Evolutionary conservation across 2,113 vertebrate species (phyloP).

Genomic region (Struthio camelus): DNA sequence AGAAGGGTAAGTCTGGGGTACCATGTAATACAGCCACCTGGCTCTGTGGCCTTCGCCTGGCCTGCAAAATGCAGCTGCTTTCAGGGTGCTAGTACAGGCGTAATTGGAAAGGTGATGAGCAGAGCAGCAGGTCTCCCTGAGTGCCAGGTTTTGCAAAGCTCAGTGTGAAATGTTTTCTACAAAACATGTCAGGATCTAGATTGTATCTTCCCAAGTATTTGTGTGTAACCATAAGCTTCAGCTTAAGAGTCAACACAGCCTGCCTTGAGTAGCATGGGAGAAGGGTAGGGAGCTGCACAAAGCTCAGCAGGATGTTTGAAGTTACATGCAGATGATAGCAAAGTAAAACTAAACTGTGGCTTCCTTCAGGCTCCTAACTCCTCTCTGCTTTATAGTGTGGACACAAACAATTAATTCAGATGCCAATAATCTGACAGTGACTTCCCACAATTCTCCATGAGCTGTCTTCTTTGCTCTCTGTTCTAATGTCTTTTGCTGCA

Average conservation of each 20-base stretch:
- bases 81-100: not conserved
- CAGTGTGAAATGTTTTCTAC: not conserved
- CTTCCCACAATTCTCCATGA: not conserved
- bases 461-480: not conserved
- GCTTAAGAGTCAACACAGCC: not conserved
- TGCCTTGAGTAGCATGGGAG: not conserved
- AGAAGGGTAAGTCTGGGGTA: not conserved
- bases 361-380: not conserved
- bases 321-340: not conserved
- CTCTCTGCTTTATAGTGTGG: not conserved
- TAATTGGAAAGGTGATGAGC: not conserved
- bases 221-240: not conserved
- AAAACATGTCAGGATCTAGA: not conserved
- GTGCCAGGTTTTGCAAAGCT: not conserved
- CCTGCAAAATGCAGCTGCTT: not conserved
- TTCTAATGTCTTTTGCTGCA: not conserved
- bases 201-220: not conserved
- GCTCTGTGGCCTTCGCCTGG: not conserved
- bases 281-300: not conserved
- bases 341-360: not conserved
- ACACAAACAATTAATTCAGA: not conserved
- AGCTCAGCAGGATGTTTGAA: not conserved
- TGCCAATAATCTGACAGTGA: not conserved
- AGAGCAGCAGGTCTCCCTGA: not conserved
- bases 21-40: not conserved